phyloP scores from a whole-genome alignment of 2,797 vertebrate species.

The Chromobotia macracanthus region DNA sequence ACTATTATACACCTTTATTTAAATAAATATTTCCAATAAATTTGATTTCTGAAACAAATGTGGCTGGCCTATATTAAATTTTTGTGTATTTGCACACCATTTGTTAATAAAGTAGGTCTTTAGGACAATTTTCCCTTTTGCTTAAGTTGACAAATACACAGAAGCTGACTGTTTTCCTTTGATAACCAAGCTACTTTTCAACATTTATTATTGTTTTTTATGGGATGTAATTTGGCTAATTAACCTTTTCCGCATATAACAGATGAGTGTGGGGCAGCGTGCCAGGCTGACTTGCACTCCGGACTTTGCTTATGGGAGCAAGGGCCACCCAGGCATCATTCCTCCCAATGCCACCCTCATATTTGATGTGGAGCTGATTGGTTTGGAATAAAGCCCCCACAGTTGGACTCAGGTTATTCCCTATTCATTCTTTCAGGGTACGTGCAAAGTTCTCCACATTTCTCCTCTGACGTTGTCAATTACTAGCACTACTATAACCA shows the following conservation, averaged over 20 bases:
- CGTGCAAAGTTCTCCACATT: conserved; percentile 7
- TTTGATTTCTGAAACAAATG: background rate
- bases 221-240: background rate
- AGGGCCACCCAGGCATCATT: conserved; percentile 88
- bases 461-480: background rate
- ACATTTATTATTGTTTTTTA: background rate
- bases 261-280: conserved; percentile 89
- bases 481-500: background rate
- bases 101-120: conserved; percentile 26
- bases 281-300: conserved; percentile 86
- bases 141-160: background rate
- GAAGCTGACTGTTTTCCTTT: background rate
- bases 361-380: conserved; percentile 86
- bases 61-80: background rate
- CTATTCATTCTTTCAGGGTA: conserved; percentile 56
- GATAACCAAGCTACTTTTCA: background rate
- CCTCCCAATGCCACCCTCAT: conserved; percentile 81
- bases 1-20: background rate
- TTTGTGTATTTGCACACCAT: background rate
- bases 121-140: background rate
- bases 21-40: background rate
- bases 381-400: conserved; percentile 73
- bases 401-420: conserved; percentile 57
- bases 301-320: conserved; percentile 83
- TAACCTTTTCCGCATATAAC: conserved; percentile 19